Percentiles rank a stretch among this genome's conserved stretches.
These are phyloP conservation scores for Columbina picui DNA, from an alignment of 2,113 vertebrate genomes.

Conservation along the genomic window DNA sequence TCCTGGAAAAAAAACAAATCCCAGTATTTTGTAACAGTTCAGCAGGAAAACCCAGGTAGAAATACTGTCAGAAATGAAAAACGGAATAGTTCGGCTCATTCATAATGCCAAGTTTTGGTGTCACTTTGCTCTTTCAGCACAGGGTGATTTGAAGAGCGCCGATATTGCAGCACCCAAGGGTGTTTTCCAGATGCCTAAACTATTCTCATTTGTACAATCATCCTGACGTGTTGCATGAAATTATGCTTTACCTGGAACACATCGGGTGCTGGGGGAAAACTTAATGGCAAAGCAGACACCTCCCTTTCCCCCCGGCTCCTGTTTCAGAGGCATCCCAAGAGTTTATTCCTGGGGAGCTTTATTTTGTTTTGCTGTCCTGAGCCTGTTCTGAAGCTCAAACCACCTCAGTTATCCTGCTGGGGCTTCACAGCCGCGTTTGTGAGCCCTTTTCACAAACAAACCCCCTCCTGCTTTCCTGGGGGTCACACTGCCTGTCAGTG, in stretches of 20 bases:
- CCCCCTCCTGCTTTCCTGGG: neutral
- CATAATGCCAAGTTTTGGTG: neutral
- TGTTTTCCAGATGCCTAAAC: neutral
- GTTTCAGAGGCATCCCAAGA: neutral
- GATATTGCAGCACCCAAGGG: rapidly evolving
- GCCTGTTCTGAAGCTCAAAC: neutral
- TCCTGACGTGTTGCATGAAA: neutral
- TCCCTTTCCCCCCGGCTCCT: neutral
- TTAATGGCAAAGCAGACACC: neutral
- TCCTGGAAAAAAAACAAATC: neutral
- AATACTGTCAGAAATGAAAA: neutral
- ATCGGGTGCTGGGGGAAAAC: neutral
- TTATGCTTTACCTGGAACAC: neutral
- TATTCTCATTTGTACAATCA: rapidly evolving
- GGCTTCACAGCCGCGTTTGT: neutral
- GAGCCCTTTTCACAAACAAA: too few species aligned
- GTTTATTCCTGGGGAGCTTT: neutral
- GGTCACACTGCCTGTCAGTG: rapidly evolving
- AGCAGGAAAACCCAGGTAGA: neutral
- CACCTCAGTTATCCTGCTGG: neutral
- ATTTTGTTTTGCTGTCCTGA: neutral
- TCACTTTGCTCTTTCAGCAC: neutral
- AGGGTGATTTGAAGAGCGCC: rapidly evolving
- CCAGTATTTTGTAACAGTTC: neutral
- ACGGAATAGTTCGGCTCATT: neutral